Base-by-base conservation (phyloP, 2,888 invertebrate genomes). In the Drosophila nr. fundita region DNA sequence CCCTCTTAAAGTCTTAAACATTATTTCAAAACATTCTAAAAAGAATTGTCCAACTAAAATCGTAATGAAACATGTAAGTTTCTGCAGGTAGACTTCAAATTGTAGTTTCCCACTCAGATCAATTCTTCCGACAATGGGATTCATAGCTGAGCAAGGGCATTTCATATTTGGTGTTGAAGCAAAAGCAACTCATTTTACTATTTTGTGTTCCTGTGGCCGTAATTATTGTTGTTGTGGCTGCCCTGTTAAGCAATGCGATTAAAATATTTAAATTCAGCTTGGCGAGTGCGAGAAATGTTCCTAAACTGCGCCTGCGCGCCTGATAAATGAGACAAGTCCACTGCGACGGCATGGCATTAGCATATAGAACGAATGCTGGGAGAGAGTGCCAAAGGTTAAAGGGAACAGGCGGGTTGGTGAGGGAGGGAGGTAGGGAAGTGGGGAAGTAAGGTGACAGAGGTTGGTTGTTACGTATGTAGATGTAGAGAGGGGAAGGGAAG, bases 291-390 rank as follows among this genome's bases (percentile, higher is more conserved):
- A 78, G 78, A 82, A 75, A 67, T 21, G 75, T 54, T 59, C 68
- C 45, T 53, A 52, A 81, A 58, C 78, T 72, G 86, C 82, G 83
- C 82, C 78, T 88, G 86, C 86, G 88, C 86, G 78, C 65, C 88
- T 86, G 73, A 88, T 84, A 82, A 87, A 88, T 87, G 87, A 73
- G 87, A 88, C 84, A 87, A 86, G 77, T 88, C 72, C 76, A 69
- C 71, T 72, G 78, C 65, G 62, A 63, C 52, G 64, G 72, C 68
- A 67, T 27, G 27, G 29, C 59, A 83, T 85, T 87, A 75, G 73
- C 86, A 85, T 85, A 83, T 68, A 80, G 67, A 82, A 68, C 81
- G 80, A 80, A 53, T 68, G 68, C 61, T 27, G 34, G 32, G 52
- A 32, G 68, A 53, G 67, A 29, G 42, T 34, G 30, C 34, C 15